Evolutionary conservation across 2,113 vertebrate species (phyloP).

Genomic region (Raja brachyura): DNA sequence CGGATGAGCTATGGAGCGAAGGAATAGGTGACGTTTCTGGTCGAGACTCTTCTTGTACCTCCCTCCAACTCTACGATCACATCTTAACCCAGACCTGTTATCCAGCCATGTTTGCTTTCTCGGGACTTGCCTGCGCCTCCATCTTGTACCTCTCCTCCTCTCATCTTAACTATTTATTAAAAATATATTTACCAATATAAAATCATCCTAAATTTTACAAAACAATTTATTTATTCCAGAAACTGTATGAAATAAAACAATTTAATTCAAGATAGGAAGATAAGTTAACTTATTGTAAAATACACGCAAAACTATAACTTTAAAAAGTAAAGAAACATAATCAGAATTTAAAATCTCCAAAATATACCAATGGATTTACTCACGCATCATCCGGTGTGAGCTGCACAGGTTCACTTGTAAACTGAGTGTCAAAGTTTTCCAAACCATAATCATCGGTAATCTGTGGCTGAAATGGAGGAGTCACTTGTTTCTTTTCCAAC

Average conservation of each 20-base stretch:
- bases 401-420: conserved; percentile 97
- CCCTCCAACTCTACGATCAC: too few species aligned
- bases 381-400: conserved; percentile 94
- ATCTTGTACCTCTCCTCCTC: too few species aligned
- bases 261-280: neutral
- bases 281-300: neutral
- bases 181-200: neutral
- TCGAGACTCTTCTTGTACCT: too few species aligned
- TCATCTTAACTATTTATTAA: neutral
- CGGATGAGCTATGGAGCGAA: too few species aligned
- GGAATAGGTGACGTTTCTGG: too few species aligned
- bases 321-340: neutral
- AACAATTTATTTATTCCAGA: neutral
- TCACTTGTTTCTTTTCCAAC: conserved; percentile 92
- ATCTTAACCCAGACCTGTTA: too few species aligned
- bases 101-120: too few species aligned
- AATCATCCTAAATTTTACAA: neutral
- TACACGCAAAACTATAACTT: neutral
- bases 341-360: neutral
- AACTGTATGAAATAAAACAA: neutral
- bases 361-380: conserved; percentile 44
- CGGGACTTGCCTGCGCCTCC: too few species aligned
- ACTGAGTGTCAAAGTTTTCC: conserved; percentile 98
- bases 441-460: conserved; percentile 89
- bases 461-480: conserved; percentile 90